phyloP scores from a whole-genome alignment of 2,797 vertebrate genomes.

The Cuculus canorus region DNA sequence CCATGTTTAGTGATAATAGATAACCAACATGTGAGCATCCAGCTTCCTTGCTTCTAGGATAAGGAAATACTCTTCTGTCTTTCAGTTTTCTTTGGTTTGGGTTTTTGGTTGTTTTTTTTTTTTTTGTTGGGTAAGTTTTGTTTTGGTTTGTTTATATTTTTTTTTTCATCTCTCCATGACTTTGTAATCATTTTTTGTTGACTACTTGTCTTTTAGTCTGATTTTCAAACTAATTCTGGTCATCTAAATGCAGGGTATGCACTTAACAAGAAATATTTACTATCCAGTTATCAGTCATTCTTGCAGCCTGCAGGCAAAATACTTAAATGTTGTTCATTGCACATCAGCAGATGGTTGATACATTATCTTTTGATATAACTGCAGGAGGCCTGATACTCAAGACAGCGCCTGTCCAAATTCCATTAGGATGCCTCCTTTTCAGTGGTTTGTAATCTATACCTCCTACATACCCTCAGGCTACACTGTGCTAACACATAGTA shows the following conservation, averaged over 20 bases:
- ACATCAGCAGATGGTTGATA: not conserved
- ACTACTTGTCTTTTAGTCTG: not conserved
- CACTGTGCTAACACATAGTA: not conserved
- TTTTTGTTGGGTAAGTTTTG: too few relatives aligned
- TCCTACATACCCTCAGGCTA: not conserved
- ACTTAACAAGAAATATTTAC: not conserved
- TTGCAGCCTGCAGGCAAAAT: not conserved
- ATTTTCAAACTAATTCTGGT: not conserved
- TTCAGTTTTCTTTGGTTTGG: not conserved
- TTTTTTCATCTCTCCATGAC: not conserved
- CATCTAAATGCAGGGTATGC: not conserved
- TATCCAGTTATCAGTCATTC: not conserved
- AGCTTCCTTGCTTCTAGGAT: too few relatives aligned
- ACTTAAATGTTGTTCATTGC: not conserved
- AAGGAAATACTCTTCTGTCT: not conserved
- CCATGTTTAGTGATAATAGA: not conserved
- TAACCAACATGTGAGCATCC: not conserved
- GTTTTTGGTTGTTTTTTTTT: too few relatives aligned
- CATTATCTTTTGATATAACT: not conserved
- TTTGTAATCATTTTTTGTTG: not conserved
- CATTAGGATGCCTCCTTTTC: not conserved
- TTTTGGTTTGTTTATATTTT: too few relatives aligned
- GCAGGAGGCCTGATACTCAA: not conserved
- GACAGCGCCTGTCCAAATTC: rapidly evolving
- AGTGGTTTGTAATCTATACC: not conserved